Evolutionary conservation across 2,888 invertebrate species (phyloP).

Genomic region (Meteorus cinctellus): DNA sequence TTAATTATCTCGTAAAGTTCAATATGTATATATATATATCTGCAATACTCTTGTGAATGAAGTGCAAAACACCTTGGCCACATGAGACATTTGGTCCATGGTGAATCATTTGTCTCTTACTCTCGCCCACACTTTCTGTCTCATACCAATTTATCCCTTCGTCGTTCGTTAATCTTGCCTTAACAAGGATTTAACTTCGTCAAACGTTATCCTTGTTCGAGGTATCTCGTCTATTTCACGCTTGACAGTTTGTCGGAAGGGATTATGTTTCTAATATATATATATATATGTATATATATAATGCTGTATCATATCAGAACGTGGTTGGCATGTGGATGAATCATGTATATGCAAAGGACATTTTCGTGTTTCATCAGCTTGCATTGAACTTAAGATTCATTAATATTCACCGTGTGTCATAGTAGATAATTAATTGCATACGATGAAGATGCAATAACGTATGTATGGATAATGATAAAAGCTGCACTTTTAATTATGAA

Average conservation of each 20-base stretch:
- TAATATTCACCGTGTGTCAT: background rate
- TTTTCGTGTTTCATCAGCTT: conserved; percentile 1
- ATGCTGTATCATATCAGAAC: background rate
- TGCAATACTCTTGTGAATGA: background rate
- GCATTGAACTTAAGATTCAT: conserved; percentile 2
- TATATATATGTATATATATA: background rate
- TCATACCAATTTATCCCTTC: background rate
- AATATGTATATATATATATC: conserved; percentile 5
- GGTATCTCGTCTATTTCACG: conserved; percentile 43
- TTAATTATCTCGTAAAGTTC: conserved; percentile 44
- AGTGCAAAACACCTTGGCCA: conserved; percentile 24
- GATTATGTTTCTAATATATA: conserved; percentile 25
- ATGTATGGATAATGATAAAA: background rate
- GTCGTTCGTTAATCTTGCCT: conserved; percentile 62
- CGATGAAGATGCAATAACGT: background rate
- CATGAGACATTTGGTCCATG: conserved; percentile 18
- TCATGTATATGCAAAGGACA: conserved; percentile 9
- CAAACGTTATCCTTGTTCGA: conserved; percentile 42
- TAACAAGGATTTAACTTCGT: conserved; percentile 63
- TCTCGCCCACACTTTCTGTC: background rate
- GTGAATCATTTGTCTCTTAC: conserved; percentile 24
- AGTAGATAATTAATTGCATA: background rate
- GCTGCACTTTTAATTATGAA: background rate
- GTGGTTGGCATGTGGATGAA: conserved; percentile 8
- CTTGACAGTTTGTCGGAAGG: conserved; percentile 39